A percentile compares a stretch with the other conserved stretches of the same genome.
Conservation (phyloP, 2,888 invertebrate genomes). For the Pseudeuparius sepicola region DNA sequence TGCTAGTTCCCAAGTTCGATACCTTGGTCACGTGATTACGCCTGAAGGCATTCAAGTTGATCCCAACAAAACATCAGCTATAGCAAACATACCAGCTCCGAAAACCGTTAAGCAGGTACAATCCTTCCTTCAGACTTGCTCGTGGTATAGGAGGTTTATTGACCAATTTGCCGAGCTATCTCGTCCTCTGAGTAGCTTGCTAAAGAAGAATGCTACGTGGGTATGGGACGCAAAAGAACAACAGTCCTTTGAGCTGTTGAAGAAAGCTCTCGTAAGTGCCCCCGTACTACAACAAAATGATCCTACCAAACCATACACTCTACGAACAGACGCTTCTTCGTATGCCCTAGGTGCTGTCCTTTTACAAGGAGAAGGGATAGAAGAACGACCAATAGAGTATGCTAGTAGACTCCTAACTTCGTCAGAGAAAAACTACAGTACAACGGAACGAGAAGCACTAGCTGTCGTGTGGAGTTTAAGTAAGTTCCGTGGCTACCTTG, state of each 20-base stretch:
- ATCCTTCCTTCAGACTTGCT: conserved; percentile 20
- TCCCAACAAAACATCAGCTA: conserved; percentile 22
- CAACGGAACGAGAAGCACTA: conserved; percentile 24
- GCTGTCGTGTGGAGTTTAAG: conserved; percentile 29
- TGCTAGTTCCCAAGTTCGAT: conserved; percentile 16
- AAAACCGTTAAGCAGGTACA: conserved; percentile 17
- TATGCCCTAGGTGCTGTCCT: conserved; percentile 23
- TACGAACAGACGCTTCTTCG: conserved; percentile 26
- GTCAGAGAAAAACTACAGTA: conserved; percentile 23
- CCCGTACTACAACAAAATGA: conserved; percentile 24
- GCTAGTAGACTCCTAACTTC: conserved; percentile 24
- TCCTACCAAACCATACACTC: conserved; percentile 19
- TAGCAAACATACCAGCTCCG: conserved; percentile 15
- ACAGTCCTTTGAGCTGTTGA: conserved; percentile 21
- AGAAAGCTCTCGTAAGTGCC: conserved; percentile 19
- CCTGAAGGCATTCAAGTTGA: too few species aligned
- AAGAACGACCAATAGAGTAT: conserved; percentile 25
- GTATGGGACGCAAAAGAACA: conserved; percentile 15
- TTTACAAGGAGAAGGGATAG: conserved; percentile 21
- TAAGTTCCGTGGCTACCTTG: conserved; percentile 34
- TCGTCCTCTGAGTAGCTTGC: conserved; percentile 17
- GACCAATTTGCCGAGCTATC: conserved; percentile 19
- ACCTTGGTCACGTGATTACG: conserved; percentile 23
- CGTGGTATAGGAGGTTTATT: conserved; percentile 20
- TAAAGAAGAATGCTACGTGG: conserved; percentile 16